Percentiles rank a stretch among this genome's conserved stretches.
These are phyloP conservation scores for Turritopsis dohrnii DNA, from an alignment of 30 jellyfish, hydroid and myxozoan genomes.

Conservation along the genomic window DNA sequence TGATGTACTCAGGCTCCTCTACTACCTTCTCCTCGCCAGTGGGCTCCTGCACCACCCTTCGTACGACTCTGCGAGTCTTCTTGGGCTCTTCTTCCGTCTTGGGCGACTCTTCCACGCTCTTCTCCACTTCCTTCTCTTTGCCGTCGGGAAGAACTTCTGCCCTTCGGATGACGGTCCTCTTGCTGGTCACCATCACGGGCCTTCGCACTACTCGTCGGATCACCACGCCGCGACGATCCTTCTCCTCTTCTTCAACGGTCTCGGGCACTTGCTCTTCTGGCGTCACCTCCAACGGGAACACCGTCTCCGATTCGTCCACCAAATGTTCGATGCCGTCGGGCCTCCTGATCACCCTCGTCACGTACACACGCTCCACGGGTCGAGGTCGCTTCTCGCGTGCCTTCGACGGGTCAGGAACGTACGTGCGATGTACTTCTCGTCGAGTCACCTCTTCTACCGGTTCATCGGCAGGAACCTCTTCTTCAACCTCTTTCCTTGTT, in stretches of 20 bases:
- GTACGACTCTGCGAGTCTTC: conserved; percentile 24
- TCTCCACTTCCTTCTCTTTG: conserved; percentile 49
- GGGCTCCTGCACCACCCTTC: conserved; percentile 31
- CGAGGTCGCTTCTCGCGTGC: conserved; percentile 33
- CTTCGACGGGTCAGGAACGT: conserved; percentile 18
- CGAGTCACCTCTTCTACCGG: conserved; percentile 27
- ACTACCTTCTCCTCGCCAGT: conserved; percentile 47
- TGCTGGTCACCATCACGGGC: conserved; percentile 50
- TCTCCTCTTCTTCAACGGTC: conserved; percentile 16
- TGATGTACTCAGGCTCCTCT: conserved; percentile 65
- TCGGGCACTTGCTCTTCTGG: conserved; percentile 53
- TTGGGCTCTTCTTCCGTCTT: conserved; percentile 34
- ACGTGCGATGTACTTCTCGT: conserved; percentile 16
- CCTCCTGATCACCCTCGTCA: conserved; percentile 61
- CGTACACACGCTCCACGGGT: conserved; percentile 66
- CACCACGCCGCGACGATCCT: conserved; percentile 30
- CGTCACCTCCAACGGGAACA: conserved; percentile 49
- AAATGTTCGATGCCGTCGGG: conserved; percentile 70
- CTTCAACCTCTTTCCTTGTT: conserved; percentile 31
- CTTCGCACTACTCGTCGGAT: conserved; percentile 43
- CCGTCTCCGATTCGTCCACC: conserved; percentile 68
- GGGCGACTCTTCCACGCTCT: conserved; percentile 43
- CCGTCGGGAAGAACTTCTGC: conserved; percentile 69
- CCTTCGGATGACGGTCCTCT: conserved; percentile 43
- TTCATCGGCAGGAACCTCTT: conserved; percentile 19